Percentiles rank a stretch among this genome's conserved stretches.
phyloP scores from a whole-genome alignment of 2,113 vertebrate species.

The Pandion haliaetus region DNA sequence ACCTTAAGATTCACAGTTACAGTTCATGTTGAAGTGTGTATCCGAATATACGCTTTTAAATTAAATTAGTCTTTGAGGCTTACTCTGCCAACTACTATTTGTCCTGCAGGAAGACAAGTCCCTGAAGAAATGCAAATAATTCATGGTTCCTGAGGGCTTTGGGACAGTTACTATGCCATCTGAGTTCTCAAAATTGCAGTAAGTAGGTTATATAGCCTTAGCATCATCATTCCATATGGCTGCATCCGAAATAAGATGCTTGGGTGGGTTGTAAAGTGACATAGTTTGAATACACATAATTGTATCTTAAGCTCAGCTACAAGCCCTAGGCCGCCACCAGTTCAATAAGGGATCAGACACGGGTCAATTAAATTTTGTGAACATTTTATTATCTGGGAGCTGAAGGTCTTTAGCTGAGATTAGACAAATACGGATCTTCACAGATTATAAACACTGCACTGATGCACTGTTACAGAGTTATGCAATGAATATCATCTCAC shows the following conservation, averaged over 20 bases:
- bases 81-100: conserved; percentile 66
- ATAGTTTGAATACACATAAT: conserved; percentile 30
- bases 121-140: conserved; percentile 65
- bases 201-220: conserved; percentile 43
- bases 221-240: conserved; percentile 70
- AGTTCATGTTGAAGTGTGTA: conserved; percentile 6
- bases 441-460: background rate
- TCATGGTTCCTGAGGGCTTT: conserved; percentile 51
- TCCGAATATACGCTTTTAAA: conserved; percentile 57
- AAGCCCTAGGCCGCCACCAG: background rate
- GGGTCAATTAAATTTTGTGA: conserved; percentile 26
- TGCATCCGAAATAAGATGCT: conserved; percentile 65
- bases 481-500: background rate
- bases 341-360: conserved; percentile 36
- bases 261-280: conserved; percentile 41
- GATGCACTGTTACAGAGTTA: background rate
- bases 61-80: conserved; percentile 56
- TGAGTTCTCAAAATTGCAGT: conserved; percentile 63
- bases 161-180: conserved; percentile 68
- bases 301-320: conserved; percentile 19
- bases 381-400: conserved; percentile 7
- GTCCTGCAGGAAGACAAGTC: conserved; percentile 68
- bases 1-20: conserved; percentile 15
- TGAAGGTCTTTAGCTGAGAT: background rate
- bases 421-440: background rate